Evolutionary conservation across 2,113 vertebrate genomes (phyloP).

Genomic region (Rana temporaria): DNA sequence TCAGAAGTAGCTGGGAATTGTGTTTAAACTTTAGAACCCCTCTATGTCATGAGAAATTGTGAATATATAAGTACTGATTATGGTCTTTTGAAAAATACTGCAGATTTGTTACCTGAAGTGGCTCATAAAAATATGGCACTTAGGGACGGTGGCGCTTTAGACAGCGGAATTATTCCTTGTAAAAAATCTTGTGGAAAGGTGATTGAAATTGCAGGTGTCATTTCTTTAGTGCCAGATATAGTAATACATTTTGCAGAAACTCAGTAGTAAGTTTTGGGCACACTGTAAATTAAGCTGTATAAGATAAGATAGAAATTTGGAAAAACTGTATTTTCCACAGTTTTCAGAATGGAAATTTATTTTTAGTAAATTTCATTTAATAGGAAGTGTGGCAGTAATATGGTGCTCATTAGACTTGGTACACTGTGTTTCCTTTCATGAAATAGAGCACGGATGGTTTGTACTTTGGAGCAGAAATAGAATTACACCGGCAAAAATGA

Average conservation of each 20-base stretch:
- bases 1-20: too few species aligned
- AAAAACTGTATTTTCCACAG: constrained; percentile 22
- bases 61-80: too few species aligned
- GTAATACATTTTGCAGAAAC: constrained; percentile 64
- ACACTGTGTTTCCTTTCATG: neutral
- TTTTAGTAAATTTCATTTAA: constrained; percentile 38
- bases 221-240: constrained; percentile 60
- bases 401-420: neutral
- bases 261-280: constrained; percentile 47
- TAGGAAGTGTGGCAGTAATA: constrained; percentile 5
- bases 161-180: constrained; percentile 61
- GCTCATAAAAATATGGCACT: constrained; percentile 59
- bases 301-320: constrained; percentile 42
- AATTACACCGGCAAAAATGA: neutral
- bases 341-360: neutral
- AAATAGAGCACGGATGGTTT: constrained; percentile 7
- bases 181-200: constrained; percentile 55
- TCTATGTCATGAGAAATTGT: too few species aligned
- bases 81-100: neutral
- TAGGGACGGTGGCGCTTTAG: constrained; percentile 62
- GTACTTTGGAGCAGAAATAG: constrained; percentile 16
- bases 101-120: constrained; percentile 60
- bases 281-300: constrained; percentile 35
- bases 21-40: too few species aligned
- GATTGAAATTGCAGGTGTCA: constrained; percentile 65